Evolutionary conservation across 2,797 vertebrate species (phyloP).

Genomic region (Loriculus beryllinus): DNA sequence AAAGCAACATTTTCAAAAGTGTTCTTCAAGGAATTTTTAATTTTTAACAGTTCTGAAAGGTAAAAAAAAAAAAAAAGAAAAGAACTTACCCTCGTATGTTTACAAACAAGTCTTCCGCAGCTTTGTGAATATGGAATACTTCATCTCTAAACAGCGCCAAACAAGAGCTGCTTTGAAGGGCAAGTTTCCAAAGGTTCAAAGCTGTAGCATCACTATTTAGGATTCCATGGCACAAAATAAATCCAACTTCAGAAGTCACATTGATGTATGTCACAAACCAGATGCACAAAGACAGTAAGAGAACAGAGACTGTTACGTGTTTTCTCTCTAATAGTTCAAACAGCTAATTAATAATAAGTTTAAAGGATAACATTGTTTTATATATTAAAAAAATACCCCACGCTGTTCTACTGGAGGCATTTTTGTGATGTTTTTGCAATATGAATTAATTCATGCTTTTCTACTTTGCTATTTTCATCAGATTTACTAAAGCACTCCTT

Average conservation of each 20-base stretch:
- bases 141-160: conserved; percentile 96
- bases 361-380: background rate
- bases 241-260: conserved; percentile 84
- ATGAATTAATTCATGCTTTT: background rate
- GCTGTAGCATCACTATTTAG: conserved; percentile 90
- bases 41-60: background rate
- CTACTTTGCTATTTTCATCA: background rate
- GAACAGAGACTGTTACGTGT: background rate
- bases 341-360: background rate
- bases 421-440: background rate
- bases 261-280: background rate
- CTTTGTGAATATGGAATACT: conserved; percentile 98
- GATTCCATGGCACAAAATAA: conserved; percentile 93
- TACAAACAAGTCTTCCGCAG: conserved; percentile 95
- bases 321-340: background rate
- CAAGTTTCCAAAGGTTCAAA: conserved; percentile 94
- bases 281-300: conserved; percentile 4
- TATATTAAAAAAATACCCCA: background rate
- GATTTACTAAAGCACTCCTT: background rate
- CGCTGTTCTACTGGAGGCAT: background rate
- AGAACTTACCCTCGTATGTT: conserved; percentile 90
- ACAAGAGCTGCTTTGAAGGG: conserved; percentile 97
- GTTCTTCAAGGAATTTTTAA: rapidly evolving
- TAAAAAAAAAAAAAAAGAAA: background rate
- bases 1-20: background rate